These are phyloP conservation scores for Urosaurus nigricauda DNA, from an alignment of 2,797 vertebrate species.

Conservation along the genomic window DNA sequence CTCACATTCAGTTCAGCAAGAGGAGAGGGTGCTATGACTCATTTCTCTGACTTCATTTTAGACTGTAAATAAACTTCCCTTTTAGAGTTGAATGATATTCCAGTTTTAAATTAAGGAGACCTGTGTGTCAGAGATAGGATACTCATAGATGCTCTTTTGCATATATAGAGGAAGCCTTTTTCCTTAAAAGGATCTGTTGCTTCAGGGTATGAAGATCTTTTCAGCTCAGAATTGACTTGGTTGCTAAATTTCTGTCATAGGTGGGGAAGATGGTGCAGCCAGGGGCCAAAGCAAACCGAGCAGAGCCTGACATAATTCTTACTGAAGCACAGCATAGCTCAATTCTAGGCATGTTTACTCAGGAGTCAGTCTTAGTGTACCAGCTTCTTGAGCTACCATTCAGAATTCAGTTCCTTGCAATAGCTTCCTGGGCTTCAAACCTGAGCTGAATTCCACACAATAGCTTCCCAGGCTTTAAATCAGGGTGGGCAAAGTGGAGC, in stretches of 20 bases:
- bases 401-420: neutral
- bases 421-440: neutral
- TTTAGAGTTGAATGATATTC: neutral
- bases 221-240: neutral
- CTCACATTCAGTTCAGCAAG: neutral
- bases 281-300: neutral
- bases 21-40: neutral
- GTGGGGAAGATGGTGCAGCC: neutral
- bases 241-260: neutral
- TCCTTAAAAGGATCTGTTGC: too few species aligned
- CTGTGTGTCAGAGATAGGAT: neutral
- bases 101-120: neutral
- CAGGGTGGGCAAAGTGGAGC: too few species aligned
- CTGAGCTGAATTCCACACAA: too few species aligned
- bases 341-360: neutral
- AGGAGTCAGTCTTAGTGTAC: neutral
- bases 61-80: neutral
- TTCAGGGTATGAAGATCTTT: too few species aligned
- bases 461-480: too few species aligned
- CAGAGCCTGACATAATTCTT: neutral
- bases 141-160: too few species aligned
- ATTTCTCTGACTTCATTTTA: constrained; percentile 6
- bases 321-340: neutral
- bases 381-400: neutral
- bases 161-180: too few species aligned